Percentiles rank a stretch among this genome's conserved stretches.
Evolutionary conservation across 2,888 invertebrate genomes (phyloP).

Genomic region (Chydorus sphaericus): DNA sequence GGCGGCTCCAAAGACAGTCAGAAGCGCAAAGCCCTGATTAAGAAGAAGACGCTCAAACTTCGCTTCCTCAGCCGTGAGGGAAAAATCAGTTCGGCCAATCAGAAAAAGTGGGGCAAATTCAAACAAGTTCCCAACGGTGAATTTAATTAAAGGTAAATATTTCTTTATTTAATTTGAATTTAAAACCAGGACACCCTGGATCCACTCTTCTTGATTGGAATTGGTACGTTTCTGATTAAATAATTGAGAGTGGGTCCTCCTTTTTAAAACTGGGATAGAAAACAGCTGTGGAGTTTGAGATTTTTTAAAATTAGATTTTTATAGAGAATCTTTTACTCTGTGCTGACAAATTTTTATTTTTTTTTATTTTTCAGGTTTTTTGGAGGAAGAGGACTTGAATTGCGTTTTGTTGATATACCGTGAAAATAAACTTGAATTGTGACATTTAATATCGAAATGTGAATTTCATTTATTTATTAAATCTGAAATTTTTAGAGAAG

Average conservation of each 20-base stretch:
- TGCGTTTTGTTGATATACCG: no score
- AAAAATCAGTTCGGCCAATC: background rate
- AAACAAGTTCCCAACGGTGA: background rate
- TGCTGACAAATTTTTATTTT: no score
- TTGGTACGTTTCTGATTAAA: background rate
- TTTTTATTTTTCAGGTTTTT: no score
- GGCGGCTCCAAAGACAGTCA: conserved; percentile 28
- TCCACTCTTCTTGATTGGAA: background rate
- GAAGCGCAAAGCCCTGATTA: conserved; percentile 21
- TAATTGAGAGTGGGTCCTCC: background rate
- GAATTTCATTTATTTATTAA: no score
- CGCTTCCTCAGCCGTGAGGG: background rate
- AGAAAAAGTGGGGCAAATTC: background rate
- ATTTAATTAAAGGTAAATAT: background rate
- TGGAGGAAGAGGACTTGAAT: no score
- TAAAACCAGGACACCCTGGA: conserved; percentile 1
- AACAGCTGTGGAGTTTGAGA: no score
- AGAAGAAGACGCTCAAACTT: conserved; percentile 6
- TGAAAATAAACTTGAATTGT: no score
- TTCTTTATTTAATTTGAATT: background rate
- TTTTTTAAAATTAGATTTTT: no score
- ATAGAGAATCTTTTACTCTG: no score
- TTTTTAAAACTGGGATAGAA: background rate
- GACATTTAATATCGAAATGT: no score
- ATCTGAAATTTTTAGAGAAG: no score